Evolutionary conservation across 2,888 invertebrate species (phyloP).

Genomic region (Eilema griseolum): DNA sequence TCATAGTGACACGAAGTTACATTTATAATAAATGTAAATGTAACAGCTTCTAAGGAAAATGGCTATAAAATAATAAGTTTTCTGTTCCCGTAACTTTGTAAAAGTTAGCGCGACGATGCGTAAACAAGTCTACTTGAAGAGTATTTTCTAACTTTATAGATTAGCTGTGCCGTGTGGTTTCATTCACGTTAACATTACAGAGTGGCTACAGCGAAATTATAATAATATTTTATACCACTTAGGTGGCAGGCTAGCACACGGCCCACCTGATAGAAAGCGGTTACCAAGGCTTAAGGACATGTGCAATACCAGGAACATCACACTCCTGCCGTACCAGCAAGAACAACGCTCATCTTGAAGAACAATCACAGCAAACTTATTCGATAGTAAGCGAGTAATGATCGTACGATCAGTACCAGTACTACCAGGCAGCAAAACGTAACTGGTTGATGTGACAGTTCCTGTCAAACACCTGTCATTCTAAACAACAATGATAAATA

Average conservation of each 20-base stretch:
- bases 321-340: too few species aligned
- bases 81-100: not conserved
- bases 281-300: too few species aligned
- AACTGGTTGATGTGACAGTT: not conserved
- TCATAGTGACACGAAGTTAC: slow-evolving; percentile 16
- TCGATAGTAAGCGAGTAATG: not conserved
- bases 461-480: not conserved
- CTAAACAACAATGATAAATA: not conserved
- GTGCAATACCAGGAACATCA: too few species aligned
- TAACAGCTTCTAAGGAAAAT: not conserved
- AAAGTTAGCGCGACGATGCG: slow-evolving; percentile 1
- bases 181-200: not conserved
- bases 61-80: not conserved
- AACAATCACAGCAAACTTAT: not conserved
- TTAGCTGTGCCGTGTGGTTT: not conserved
- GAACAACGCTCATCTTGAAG: too few species aligned
- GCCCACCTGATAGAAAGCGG: too few species aligned
- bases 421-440: too few species aligned
- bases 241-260: too few species aligned
- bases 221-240: not conserved
- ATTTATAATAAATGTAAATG: slow-evolving; percentile 13
- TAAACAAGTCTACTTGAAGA: not conserved
- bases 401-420: too few species aligned
- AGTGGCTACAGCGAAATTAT: not conserved
- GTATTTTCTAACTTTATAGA: not conserved